Base-by-base conservation (phyloP, 2,888 invertebrate species). In the Drosophila ustulata region DNA sequence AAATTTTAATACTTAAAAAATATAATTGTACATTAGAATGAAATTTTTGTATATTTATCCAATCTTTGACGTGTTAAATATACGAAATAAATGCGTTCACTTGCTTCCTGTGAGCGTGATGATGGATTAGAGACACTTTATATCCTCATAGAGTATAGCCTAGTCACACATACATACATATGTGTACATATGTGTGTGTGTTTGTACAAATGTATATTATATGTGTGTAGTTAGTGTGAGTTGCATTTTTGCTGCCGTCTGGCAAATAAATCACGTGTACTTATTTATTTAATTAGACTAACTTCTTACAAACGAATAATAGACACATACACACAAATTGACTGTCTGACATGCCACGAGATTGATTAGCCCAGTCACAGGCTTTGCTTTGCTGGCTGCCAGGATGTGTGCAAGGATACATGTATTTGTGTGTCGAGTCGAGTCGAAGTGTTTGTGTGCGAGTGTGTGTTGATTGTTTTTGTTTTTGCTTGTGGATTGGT, bases 271-370 rank as follows among this genome's bases (percentile, higher is more conserved):
- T 85, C 89, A 88, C 85, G 82, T 75, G 86, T 82, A 88, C 88
- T 85, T 85, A 85, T 89, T 85, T 85, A 85, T 89, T 85, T 85
- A 89, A 85, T 85, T 85, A 85, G 85, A 82, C 86, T 82, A 88
- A 83, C 83, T 83, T 89, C 83, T 83, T 83, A 83, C 88, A 83
- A 85, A 80, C 86, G 88, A 79, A 88, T 89, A 83, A 83, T 83
- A 83, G 83, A 80, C 75, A 83, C 68, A 71, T 76, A 71, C 74
- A 86, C 71, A 82, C 89, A 88, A 89, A 89, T 89, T 85, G 85
- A 85, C 88, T 85, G 85, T 71, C 85, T 85, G 85, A 85, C 89
- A 89, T 85, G 86, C 80, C 79, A 82, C 77, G 89, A 85, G 85
- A 85, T 85, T 85, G 85, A 85, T 85, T 85, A 89, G 85, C 89